These are phyloP conservation scores for Sebastes melanostomus DNA, from an alignment of 2,797 vertebrate species.

Conservation along the genomic window DNA sequence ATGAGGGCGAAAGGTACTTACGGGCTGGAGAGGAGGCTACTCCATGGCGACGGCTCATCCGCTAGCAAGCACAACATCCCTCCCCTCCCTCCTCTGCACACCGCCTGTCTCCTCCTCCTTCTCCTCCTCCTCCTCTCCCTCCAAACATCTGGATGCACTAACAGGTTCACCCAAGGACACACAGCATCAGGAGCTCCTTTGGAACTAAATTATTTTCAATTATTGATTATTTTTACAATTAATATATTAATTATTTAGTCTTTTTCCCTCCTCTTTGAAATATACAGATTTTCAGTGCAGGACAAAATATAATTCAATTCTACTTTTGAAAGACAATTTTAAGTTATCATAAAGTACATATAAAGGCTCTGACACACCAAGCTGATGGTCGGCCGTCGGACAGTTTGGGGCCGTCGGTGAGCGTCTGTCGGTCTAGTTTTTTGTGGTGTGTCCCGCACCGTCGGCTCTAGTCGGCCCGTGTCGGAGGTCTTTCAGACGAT, in stretches of 20 bases:
- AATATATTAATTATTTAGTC: neutral
- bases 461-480: no score
- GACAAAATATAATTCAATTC: no score
- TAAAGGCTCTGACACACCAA: no score
- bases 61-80: constrained; percentile 17
- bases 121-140: constrained; percentile 1
- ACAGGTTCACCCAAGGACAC: constrained; percentile 7
- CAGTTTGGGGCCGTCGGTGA: no score
- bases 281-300: neutral
- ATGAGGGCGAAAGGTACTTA: constrained; percentile 55
- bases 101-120: neutral
- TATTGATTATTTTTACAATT: neutral
- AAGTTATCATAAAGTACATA: no score
- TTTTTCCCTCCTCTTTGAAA: neutral
- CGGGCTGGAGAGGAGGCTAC: constrained; percentile 57
- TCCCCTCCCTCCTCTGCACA: neutral
- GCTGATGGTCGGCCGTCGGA: no score
- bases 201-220: neutral
- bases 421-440: no score
- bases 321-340: no score
- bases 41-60: constrained; percentile 42
- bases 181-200: neutral
- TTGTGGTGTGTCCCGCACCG: no score
- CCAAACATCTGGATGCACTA: constrained; percentile 39
- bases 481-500: no score